Evolutionary conservation across 2,888 invertebrate genomes (phyloP).

Genomic region (Orchestes rusci): DNA sequence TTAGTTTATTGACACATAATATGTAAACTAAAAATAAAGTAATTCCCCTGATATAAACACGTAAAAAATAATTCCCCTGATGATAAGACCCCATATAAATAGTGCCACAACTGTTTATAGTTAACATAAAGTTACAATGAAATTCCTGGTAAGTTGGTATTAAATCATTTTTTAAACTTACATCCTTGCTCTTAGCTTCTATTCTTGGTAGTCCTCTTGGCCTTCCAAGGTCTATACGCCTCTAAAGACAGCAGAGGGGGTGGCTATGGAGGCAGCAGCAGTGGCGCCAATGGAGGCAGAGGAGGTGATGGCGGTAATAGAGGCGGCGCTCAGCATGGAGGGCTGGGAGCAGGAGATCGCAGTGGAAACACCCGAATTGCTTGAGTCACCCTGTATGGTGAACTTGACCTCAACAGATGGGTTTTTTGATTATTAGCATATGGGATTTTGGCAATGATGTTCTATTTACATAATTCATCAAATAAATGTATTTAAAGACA

Average conservation of each 20-base stretch:
- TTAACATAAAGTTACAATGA: conserved; percentile 9
- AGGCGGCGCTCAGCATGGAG: conserved; percentile 10
- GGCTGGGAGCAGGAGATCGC: conserved; percentile 10
- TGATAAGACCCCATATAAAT: too few species aligned
- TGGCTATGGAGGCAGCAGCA: conserved; percentile 10
- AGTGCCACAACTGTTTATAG: not conserved
- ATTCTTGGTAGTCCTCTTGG: conserved; percentile 12
- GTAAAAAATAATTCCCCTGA: too few species aligned
- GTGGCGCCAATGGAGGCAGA: conserved; percentile 12
- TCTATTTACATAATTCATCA: too few species aligned
- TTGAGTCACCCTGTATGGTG: too few species aligned
- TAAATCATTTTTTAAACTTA: not conserved
- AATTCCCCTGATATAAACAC: too few species aligned
- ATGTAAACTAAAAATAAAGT: not conserved
- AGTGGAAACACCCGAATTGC: conserved; percentile 11
- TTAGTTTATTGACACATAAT: too few species aligned
- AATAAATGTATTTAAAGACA: too few species aligned
- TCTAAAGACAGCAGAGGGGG: conserved; percentile 8
- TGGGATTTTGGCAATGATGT: too few species aligned
- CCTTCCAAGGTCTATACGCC: conserved; percentile 11
- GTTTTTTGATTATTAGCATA: too few species aligned
- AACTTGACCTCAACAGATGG: too few species aligned
- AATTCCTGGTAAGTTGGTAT: conserved; percentile 8
- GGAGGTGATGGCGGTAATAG: conserved; percentile 11
- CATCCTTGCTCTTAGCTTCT: conserved; percentile 8